These are phyloP conservation scores for Cryptus armator DNA, from an alignment of 2,888 invertebrate species.

Conservation along the genomic window DNA sequence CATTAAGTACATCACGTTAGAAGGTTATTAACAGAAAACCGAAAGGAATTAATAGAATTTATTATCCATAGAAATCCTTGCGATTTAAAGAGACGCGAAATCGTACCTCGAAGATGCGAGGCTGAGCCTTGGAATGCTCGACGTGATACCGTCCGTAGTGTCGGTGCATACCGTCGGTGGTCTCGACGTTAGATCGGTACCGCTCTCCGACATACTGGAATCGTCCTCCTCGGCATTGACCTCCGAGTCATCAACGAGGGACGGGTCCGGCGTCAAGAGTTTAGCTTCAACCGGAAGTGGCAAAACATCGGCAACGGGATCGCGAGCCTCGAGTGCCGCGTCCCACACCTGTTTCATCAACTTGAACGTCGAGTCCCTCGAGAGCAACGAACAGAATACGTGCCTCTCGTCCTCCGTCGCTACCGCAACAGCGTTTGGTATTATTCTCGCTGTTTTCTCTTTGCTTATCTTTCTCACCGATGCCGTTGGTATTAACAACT, in stretches of 20 bases:
- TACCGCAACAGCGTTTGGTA: slow-evolving; percentile 97
- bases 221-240: slow-evolving; percentile 84
- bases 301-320: slow-evolving; percentile 82
- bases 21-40: background rate
- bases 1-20: background rate
- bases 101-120: slow-evolving; percentile 70
- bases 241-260: slow-evolving; percentile 81
- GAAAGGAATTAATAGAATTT: background rate
- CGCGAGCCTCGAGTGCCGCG: slow-evolving; percentile 86
- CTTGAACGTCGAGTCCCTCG: slow-evolving; percentile 94
- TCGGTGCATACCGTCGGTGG: slow-evolving; percentile 81
- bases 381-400: slow-evolving; percentile 96
- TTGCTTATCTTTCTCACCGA: slow-evolving; percentile 95
- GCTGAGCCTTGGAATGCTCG: slow-evolving; percentile 76
- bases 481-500: slow-evolving; percentile 95
- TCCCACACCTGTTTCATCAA: slow-evolving; percentile 95
- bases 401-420: slow-evolving; percentile 93
- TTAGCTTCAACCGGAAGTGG: slow-evolving; percentile 80
- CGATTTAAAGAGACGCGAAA: background rate
- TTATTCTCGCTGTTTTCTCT: slow-evolving; percentile 96
- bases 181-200: slow-evolving; percentile 83
- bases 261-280: slow-evolving; percentile 76
- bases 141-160: slow-evolving; percentile 73
- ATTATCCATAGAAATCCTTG: background rate
- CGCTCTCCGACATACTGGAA: slow-evolving; percentile 85